phyloP scores from a whole-genome alignment of 2,113 vertebrate genomes.

The Chitala chitala region DNA sequence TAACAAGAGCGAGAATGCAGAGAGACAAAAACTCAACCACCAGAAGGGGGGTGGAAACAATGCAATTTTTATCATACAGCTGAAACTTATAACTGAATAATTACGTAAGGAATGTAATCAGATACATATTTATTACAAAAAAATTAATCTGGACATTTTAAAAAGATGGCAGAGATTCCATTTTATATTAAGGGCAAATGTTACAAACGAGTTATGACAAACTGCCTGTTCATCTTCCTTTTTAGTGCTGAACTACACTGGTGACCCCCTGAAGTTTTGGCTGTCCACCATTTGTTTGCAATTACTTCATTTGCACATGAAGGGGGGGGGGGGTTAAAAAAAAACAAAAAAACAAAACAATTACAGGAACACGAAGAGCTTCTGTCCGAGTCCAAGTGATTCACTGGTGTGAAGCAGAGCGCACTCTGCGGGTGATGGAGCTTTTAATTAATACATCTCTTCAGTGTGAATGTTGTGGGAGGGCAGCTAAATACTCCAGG shows the following conservation, averaged over 20 bases:
- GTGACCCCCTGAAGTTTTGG: background rate
- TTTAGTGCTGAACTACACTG: background rate
- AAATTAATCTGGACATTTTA: no score
- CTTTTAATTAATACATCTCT: constrained; percentile 37
- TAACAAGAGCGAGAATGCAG: no score
- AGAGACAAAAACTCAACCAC: no score
- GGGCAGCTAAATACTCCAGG: constrained; percentile 22
- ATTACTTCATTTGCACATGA: constrained; percentile 31
- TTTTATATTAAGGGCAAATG: background rate
- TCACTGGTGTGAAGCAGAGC: constrained; percentile 5
- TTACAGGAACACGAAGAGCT: constrained; percentile 30
- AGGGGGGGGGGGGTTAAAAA: no score
- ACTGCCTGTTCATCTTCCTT: background rate
- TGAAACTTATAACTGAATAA: background rate
- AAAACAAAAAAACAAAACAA: constrained; percentile 37
- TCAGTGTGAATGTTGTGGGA: constrained; percentile 28
- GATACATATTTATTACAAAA: no score
- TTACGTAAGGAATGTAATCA: no score
- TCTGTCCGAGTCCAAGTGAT: constrained; percentile 20
- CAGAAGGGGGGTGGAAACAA: no score
- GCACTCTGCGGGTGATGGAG: constrained; percentile 19
- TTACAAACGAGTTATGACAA: background rate
- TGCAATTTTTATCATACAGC: background rate
- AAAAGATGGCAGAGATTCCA: no score
- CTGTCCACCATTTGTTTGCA: constrained; percentile 9